Conservation (phyloP, 2,113 vertebrate species). For the Hemiprocne comata region DNA sequence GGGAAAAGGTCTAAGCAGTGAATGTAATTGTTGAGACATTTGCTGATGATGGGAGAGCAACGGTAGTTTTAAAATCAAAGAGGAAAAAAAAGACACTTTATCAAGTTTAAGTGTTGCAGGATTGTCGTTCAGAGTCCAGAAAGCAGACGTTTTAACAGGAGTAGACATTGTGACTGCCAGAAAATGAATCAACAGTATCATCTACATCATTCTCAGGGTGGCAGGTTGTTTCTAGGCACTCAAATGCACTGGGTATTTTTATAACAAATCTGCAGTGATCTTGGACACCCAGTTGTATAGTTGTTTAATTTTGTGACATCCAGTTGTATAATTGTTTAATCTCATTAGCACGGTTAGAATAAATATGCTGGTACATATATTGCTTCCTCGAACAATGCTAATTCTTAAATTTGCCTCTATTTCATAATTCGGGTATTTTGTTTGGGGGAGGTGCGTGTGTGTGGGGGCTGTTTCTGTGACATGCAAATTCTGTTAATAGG, state of each 20-base stretch:
- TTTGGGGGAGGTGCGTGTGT: fast-evolving
- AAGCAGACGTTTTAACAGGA: background rate
- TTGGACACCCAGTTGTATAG: background rate
- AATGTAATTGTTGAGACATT: background rate
- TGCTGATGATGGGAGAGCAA: background rate
- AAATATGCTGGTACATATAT: background rate
- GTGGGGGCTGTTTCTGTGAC: background rate
- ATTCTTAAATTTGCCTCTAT: background rate
- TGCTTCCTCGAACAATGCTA: background rate
- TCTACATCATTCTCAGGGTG: background rate
- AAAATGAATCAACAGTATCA: background rate
- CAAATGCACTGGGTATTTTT: background rate
- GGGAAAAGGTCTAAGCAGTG: background rate
- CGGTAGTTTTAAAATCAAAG: background rate
- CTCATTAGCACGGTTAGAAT: background rate
- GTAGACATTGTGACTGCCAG: background rate
- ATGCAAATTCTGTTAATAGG: background rate
- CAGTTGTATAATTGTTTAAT: background rate
- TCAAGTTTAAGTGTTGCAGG: background rate
- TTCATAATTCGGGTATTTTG: background rate
- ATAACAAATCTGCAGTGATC: background rate
- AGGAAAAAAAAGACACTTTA: background rate
- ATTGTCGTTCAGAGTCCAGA: background rate
- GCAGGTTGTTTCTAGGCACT: background rate
- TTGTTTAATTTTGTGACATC: background rate